These are phyloP conservation scores for Netelia melanura DNA, from an alignment of 2,888 invertebrate genomes.

Conservation along the genomic window DNA sequence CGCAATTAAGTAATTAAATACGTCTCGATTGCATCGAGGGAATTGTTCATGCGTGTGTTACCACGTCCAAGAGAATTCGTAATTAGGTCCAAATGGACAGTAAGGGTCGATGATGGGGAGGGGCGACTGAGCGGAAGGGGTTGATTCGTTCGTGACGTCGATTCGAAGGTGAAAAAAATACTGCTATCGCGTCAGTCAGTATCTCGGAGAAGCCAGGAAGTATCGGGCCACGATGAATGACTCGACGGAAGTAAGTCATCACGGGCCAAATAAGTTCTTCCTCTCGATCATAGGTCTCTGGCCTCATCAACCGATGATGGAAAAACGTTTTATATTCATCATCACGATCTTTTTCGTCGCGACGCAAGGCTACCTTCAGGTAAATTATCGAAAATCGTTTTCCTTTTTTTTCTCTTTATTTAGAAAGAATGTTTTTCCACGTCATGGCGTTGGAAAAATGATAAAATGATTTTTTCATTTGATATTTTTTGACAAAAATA, in stretches of 20 bases:
- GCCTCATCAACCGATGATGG: constrained; percentile 72
- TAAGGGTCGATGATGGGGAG: not conserved
- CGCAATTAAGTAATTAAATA: too few species aligned
- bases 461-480: not conserved
- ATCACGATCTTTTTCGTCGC: constrained; percentile 64
- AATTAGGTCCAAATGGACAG: constrained; percentile 30
- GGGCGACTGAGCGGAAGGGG: not conserved
- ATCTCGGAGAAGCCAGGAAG: not conserved
- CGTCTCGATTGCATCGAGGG: not conserved
- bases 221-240: constrained; percentile 50
- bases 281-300: constrained; percentile 71
- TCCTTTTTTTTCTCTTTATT: not conserved
- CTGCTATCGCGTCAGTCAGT: constrained; percentile 17
- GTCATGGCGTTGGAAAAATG: too few species aligned
- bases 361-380: constrained; percentile 72
- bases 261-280: constrained; percentile 63
- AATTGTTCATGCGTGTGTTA: too few species aligned
- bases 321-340: constrained; percentile 65
- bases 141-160: not conserved
- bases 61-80: constrained; percentile 55
- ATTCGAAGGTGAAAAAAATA: not conserved
- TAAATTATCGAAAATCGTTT: constrained; percentile 47
- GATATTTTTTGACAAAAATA: constrained; percentile 16
- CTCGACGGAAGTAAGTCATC: constrained; percentile 42
- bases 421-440: not conserved